Evolutionary conservation across 2,888 invertebrate genomes (phyloP).

Genomic region (Athripsodes cinereus): DNA sequence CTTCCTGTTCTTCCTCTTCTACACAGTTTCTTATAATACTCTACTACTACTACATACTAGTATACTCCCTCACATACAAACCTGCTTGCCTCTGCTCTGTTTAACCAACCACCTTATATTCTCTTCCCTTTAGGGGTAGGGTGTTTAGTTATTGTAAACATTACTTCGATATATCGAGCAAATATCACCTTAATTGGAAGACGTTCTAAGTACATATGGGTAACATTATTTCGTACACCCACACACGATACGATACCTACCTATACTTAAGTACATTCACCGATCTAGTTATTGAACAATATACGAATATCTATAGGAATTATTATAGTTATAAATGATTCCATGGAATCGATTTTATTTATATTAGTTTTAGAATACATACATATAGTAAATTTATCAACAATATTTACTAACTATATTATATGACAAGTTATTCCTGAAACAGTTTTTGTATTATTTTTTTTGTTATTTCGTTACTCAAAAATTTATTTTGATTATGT

Average conservation of each 20-base stretch:
- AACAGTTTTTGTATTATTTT: no score
- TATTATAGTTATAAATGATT: no score
- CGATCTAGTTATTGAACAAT: no score
- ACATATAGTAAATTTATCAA: no score
- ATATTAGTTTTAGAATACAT: no score
- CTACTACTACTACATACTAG: no score
- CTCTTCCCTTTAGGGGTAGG: constrained; percentile 6
- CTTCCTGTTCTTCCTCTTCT: not conserved
- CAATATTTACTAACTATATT: no score
- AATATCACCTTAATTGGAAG: constrained; percentile 1
- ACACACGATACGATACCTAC: not conserved
- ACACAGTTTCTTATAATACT: not conserved
- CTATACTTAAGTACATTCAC: not conserved
- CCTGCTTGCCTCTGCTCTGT: not conserved
- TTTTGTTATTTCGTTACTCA: no score
- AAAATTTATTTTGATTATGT: no score
- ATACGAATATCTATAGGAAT: no score
- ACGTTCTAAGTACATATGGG: not conserved
- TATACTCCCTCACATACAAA: not conserved
- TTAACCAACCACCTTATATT: not conserved
- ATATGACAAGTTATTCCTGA: no score
- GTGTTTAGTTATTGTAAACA: constrained; percentile 8
- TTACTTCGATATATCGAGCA: constrained; percentile 1
- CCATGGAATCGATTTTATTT: no score
- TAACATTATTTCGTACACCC: not conserved